Base-by-base conservation (phyloP, 2,113 vertebrate genomes). In the Chloebia gouldiae region DNA sequence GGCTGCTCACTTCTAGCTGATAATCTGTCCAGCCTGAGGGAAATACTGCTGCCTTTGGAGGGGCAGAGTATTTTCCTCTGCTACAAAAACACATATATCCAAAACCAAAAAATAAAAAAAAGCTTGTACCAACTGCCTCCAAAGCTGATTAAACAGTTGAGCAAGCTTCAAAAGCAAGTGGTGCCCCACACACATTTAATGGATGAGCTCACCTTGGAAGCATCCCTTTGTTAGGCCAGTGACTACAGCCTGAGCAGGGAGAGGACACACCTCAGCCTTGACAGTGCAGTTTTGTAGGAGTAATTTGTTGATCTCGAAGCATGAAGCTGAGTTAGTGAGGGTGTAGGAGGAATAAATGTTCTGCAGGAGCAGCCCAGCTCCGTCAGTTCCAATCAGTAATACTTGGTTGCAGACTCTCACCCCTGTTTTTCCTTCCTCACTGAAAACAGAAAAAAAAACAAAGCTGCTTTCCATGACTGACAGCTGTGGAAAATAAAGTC, bases 301-400 rank as follows among this genome's bases (percentile, higher is more conserved):
- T 45, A 40, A 82, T 69, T 80, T 95, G 93, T 94, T 70, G 75
- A 81, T 91, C 79, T 90, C 3, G 0, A 83, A 82, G 44, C 37
- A 49, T 7, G 8, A 69, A 77, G 78, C 84, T 82, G 83, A 95
- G 70, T 87, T 94, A 81, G 71, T 66, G 81, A 69, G 53, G 35
- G 59, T 73, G 95, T 95, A 73, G 96, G 94, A 96, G 94, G 92
- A 95, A 95, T 91, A 88, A 94, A 95, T 76, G 87, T 91, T 95
- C 90, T 85, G 69, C 81, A 86, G 92, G 70, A 35, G 2, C 90
- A 95, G 87, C 77, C 81, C 47, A 45, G 84, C 50, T 91, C 84
- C 23, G 5, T 91, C 91, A 94, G 85, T 21, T 81, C 88, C 39
- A 42, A 88, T 93, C 85, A 59, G 70, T 51, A 92, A 91, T 63